phyloP scores from a whole-genome alignment of 2,888 invertebrate genomes.

The Phoenoteleia sp. region DNA sequence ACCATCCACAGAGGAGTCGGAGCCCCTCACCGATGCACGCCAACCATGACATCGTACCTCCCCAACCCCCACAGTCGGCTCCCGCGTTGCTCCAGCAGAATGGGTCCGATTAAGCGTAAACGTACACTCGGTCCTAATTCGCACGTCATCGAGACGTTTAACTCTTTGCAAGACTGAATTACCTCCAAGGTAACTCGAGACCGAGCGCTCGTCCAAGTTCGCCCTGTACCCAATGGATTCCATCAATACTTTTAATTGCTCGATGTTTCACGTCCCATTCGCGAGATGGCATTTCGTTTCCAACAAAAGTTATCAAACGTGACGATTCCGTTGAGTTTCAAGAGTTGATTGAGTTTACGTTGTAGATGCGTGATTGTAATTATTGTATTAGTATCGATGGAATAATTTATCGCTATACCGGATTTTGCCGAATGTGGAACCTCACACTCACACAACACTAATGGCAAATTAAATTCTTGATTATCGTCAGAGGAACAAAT shows the following conservation, averaged over 20 bases:
- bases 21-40: constrained; percentile 81
- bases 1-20: constrained; percentile 65
- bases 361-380: constrained; percentile 16
- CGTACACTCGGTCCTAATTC: background rate
- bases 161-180: constrained; percentile 78
- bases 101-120: constrained; percentile 90
- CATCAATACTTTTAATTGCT: constrained; percentile 38
- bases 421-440: constrained; percentile 54
- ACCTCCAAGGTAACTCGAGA: constrained; percentile 77
- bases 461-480: constrained; percentile 70
- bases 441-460: constrained; percentile 52
- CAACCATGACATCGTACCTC: constrained; percentile 83
- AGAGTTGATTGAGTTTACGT: constrained; percentile 3
- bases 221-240: constrained; percentile 49
- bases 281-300: constrained; percentile 20
- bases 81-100: constrained; percentile 92
- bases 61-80: constrained; percentile 89
- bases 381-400: constrained; percentile 25
- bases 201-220: constrained; percentile 72
- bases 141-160: constrained; percentile 19
- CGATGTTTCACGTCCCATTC: background rate
- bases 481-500: background rate
- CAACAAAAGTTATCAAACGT: background rate
- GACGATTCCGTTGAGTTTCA: constrained; percentile 20
- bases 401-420: constrained; percentile 40